Conservation (phyloP, 37 sponge, comb jelly and placozoan species). For the Bolinopsis microptera region DNA sequence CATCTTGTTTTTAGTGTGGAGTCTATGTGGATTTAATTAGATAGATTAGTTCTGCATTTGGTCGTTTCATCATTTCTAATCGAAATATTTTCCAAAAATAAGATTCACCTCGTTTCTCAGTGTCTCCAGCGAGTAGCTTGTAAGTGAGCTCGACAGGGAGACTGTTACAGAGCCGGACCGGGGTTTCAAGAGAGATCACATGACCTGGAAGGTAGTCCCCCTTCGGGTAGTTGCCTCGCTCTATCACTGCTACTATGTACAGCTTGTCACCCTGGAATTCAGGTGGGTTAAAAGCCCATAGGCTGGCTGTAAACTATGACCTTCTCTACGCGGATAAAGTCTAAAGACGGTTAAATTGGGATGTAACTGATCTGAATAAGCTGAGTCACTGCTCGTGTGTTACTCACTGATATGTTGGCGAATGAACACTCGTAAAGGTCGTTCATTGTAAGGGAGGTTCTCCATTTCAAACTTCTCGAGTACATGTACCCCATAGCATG, state of each 20-base stretch:
- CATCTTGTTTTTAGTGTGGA: too few relatives aligned
- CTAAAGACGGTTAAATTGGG: too few relatives aligned
- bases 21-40: too few relatives aligned
- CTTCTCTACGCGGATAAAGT: too few relatives aligned
- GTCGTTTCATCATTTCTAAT: neutral
- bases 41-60: neutral
- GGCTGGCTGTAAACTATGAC: too few relatives aligned
- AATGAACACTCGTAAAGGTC: constrained; percentile 8
- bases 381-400: too few relatives aligned
- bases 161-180: constrained; percentile 16
- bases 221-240: neutral
- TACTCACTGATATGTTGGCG: neutral
- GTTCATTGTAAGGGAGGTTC: neutral
- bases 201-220: constrained; percentile 60
- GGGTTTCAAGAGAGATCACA: constrained; percentile 12
- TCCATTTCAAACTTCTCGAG: constrained; percentile 29
- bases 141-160: constrained; percentile 44
- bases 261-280: constrained; percentile 53
- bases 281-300: too few relatives aligned
- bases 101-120: neutral
- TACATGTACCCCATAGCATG: neutral
- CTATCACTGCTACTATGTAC: constrained; percentile 32
- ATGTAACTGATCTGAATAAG: too few relatives aligned
- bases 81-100: neutral
- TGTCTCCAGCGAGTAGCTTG: constrained; percentile 3